Evolutionary conservation across 2,113 vertebrate genomes (phyloP), one percentile per base, ranked within the genome.

Genomic region (Myotis davidii): DNA sequence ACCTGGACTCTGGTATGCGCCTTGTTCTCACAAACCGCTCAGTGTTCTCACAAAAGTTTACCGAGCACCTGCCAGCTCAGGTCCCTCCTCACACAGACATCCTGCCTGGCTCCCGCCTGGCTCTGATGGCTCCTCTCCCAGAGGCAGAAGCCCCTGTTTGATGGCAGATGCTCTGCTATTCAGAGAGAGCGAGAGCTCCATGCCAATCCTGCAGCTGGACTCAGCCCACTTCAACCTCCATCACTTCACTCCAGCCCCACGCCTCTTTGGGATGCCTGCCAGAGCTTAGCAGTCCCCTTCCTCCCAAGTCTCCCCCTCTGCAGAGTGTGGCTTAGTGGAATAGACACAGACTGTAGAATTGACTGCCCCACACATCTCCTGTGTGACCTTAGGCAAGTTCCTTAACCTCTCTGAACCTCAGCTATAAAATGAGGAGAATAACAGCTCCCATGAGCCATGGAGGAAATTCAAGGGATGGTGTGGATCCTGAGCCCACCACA

Each of bases 351-450:
- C 2, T 4, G 2, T 25, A 52, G 32, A 72, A 23, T 21, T 37
- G 25, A 45, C 50, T n/a, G 16, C 32, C 45, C 82, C 50, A 25
- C 9, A 17, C 64, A 45, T 86, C 84, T 78, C 2, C 61, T 79
- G n/a, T 73, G 54, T 50, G 25, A 72, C 91, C 72, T 74, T 59
- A 17, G 52, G 70, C 32, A 87, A 65, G n/a, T 69, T 42, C 61
- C 52, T 90, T 77, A 32, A 59, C 56, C 39, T 78, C 85, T 92
- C 90, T 82, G 72, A 77, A 70, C 21, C 56, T 52, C 39, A 3
- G 23, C 81, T 48, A 21, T 48, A 84, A 72, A 96, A 93, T 13
- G 25, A 94, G 4, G 14, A 18, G 50, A 67, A 65, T 10, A 70
- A 27, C 16, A 61, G 39, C 14, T 73, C 85, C 69, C 37, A 18